A percentile compares a stretch with the other conserved stretches of the same genome.
These are phyloP conservation scores for Drosophila ananassae DNA, from an alignment of 1,140 invertebrate species.

Conservation along the genomic window DNA sequence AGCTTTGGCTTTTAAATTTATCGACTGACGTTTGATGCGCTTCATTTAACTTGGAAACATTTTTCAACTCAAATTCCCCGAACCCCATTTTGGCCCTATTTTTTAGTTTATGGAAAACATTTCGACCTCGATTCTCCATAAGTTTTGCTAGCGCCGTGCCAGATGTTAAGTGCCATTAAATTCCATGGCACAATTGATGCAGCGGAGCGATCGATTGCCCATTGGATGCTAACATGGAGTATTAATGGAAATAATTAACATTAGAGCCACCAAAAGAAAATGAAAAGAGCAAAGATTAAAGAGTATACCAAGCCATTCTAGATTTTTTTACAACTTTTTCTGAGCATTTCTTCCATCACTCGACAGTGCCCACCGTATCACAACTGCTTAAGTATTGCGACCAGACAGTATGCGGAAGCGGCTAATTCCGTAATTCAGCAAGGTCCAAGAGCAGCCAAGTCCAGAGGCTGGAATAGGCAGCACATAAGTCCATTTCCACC, in stretches of 20 bases:
- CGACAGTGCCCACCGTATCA: neutral
- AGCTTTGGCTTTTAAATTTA: slow-evolving; percentile 82
- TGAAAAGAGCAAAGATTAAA: no score
- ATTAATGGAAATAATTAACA: neutral
- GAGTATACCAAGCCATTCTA: no score
- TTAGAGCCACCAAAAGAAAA: no score
- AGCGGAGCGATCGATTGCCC: slow-evolving; percentile 1
- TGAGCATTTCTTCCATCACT: neutral
- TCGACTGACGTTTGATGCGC: slow-evolving; percentile 81
- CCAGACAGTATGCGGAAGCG: slow-evolving; percentile 26
- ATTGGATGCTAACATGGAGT: neutral
- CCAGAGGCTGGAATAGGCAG: neutral
- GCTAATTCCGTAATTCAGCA: slow-evolving; percentile 17
- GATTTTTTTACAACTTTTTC: neutral
- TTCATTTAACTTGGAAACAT: slow-evolving; percentile 82
- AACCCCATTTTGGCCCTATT: neutral
- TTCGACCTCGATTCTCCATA: slow-evolving; percentile 28
- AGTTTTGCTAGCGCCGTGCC: slow-evolving; percentile 38
- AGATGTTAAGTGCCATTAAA: slow-evolving; percentile 70
- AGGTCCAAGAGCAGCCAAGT: neutral
- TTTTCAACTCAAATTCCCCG: slow-evolving; percentile 67
- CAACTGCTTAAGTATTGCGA: slow-evolving; percentile 43
- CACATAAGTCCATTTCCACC: slow-evolving; percentile 4
- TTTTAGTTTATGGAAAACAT: slow-evolving; percentile 53
- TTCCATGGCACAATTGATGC: slow-evolving; percentile 45